These are phyloP conservation scores for Podargus strigoides DNA, from an alignment of 2,797 vertebrate genomes.

Conservation along the genomic window DNA sequence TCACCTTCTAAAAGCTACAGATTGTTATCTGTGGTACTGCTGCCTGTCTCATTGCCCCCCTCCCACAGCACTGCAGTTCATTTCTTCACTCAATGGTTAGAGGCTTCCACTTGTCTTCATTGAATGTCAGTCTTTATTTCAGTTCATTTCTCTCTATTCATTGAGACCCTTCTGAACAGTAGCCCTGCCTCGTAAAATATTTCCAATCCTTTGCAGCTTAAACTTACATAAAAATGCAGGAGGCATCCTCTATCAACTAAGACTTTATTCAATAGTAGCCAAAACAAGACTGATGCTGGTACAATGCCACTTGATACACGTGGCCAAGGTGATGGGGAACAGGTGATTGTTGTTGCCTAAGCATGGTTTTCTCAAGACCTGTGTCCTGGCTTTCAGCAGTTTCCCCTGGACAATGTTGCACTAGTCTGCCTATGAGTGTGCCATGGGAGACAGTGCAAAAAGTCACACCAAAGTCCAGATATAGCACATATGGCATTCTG, in stretches of 20 bases:
- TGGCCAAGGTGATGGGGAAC: background rate
- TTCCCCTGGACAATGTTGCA: background rate
- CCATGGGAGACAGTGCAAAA: background rate
- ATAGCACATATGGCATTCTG: background rate
- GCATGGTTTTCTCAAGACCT: background rate
- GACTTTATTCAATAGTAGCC: background rate
- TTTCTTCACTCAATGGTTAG: background rate
- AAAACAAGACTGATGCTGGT: background rate
- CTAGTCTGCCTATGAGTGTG: rapidly evolving
- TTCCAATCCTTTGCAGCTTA: background rate
- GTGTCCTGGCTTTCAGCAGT: background rate
- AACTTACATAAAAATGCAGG: background rate
- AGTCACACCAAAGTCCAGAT: background rate
- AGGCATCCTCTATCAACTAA: background rate
- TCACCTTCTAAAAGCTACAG: background rate
- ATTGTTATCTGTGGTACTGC: background rate
- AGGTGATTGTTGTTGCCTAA: rapidly evolving
- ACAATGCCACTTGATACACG: rapidly evolving
- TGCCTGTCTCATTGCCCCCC: background rate
- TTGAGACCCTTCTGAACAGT: background rate
- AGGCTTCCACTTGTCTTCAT: background rate
- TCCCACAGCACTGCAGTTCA: background rate
- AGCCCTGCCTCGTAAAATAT: background rate
- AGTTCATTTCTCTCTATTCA: background rate
- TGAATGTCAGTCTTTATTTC: background rate